Evolutionary conservation across 2,113 vertebrate species (phyloP).

Genomic region (Leptosomus discolor): DNA sequence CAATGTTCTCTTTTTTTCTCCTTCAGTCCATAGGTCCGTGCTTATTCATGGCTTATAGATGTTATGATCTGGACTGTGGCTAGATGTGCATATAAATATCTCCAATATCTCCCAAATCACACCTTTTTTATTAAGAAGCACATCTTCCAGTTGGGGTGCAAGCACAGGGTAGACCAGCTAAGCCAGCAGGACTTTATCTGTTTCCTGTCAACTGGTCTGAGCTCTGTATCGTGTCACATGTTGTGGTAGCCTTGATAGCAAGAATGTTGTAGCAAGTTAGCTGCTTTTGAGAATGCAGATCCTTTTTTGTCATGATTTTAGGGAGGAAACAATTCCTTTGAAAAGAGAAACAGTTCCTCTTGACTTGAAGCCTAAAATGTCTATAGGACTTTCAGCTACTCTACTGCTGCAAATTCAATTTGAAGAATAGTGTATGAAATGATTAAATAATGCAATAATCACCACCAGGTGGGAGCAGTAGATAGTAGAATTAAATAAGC

Average conservation of each 20-base stretch:
- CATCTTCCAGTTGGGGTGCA: neutral
- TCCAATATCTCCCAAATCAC: neutral
- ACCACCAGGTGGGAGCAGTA: neutral
- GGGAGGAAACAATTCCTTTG: neutral
- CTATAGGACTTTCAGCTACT: neutral
- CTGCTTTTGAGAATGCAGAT: neutral
- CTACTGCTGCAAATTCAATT: neutral
- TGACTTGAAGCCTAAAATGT: neutral
- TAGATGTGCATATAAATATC: neutral
- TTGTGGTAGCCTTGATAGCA: neutral
- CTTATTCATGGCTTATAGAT: neutral
- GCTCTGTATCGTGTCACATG: neutral
- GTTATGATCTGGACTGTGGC: neutral
- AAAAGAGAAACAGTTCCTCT: neutral
- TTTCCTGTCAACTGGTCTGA: neutral
- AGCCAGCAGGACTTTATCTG: neutral
- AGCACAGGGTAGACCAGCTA: neutral
- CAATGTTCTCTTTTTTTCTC: neutral
- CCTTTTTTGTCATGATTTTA: neutral
- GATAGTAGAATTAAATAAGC: neutral
- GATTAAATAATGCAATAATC: neutral
- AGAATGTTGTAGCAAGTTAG: neutral
- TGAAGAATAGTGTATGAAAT: neutral
- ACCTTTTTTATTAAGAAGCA: neutral
- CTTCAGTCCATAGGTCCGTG: neutral